Percentiles rank a stretch among this genome's conserved stretches.
Conservation (phyloP, 2,888 invertebrate species). For the Ophioninae sp. region DNA sequence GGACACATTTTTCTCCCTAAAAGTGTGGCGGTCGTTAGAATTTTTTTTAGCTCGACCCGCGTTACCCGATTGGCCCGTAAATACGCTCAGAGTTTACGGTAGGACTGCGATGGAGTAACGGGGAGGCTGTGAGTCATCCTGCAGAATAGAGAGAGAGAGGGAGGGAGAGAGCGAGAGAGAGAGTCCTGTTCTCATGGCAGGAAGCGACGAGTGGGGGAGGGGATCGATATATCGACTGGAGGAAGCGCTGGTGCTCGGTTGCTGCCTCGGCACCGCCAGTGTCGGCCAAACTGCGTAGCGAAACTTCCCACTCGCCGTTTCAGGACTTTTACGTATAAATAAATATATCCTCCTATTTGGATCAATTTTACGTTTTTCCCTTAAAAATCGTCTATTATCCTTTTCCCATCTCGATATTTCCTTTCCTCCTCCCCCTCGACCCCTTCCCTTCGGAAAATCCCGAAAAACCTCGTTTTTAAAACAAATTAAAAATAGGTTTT, state of each 20-base stretch:
- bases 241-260: conserved; percentile 67
- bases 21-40: neutral
- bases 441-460: neutral
- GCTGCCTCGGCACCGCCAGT: conserved; percentile 65
- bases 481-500: neutral
- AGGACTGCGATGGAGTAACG: conserved; percentile 64
- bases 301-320: conserved; percentile 63
- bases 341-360: neutral
- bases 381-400: conserved; percentile 27
- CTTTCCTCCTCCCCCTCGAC: neutral
- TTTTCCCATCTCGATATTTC: neutral
- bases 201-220: conserved; percentile 79
- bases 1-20: neutral
- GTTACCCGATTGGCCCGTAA: conserved; percentile 16
- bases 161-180: conserved; percentile 61
- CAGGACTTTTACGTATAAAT: conserved; percentile 9
- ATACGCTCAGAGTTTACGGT: conserved; percentile 30
- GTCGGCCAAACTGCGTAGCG: conserved; percentile 77
- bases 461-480: neutral
- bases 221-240: conserved; percentile 81
- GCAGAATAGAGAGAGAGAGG: conserved; percentile 64
- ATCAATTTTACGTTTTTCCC: neutral
- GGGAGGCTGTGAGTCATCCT: conserved; percentile 81
- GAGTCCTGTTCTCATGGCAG: conserved; percentile 80
- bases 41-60: conserved; percentile 10